Evolutionary conservation across 2,797 vertebrate genomes (phyloP), one percentile per base, ranked within the genome.

Genomic region (Parambassis ranga): DNA sequence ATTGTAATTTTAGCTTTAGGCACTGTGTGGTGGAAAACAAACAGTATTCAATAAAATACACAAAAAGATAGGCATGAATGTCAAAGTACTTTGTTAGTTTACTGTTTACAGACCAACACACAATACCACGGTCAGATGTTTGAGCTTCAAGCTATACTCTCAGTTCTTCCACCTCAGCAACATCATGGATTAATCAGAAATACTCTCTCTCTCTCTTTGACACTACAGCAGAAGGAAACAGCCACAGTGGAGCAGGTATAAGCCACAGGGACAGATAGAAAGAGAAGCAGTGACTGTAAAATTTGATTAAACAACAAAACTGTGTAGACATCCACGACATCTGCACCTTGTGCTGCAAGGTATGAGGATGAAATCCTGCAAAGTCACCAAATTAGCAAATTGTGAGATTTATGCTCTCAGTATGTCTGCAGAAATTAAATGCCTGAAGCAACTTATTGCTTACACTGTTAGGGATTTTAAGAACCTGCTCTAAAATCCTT

Each of bases 241-340:
- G 52, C 20, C 1, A 9, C 47, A 28, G 33, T 2, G n/a, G 31
- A 47, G 44, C 27, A 43, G 26, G 10, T 46, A 49, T 31, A 18
- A 59, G 28, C 47, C 43, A 57, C 52, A 47, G 11, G 69, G 50
- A 70, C 74, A 49, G 44, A 69, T 28, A 57, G 24, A 53, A 48
- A 20, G 22, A 22, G 4, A 26, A 41, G 24, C 71, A 68, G 52
- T 3, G 24, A 64, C 74, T 77, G 65, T 69, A 60, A 67, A 63
- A 71, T 65, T 20, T 72, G 37, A 83, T 72, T 74, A 65, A 80
- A 80, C 52, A 80, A 69, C 57, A 75, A 62, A 78, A 69, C 28
- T 5, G 2, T 30, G 38, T 10, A 23, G 53, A 52, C 26, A 47
- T 71, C 59, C 31, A 5, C 24, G 39, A 22, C 63, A 57, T 65